Percentiles rank a stretch among this genome's conserved stretches.
Conservation (phyloP, 2,113 vertebrate species). For the Hemiscyllium ocellatum region DNA sequence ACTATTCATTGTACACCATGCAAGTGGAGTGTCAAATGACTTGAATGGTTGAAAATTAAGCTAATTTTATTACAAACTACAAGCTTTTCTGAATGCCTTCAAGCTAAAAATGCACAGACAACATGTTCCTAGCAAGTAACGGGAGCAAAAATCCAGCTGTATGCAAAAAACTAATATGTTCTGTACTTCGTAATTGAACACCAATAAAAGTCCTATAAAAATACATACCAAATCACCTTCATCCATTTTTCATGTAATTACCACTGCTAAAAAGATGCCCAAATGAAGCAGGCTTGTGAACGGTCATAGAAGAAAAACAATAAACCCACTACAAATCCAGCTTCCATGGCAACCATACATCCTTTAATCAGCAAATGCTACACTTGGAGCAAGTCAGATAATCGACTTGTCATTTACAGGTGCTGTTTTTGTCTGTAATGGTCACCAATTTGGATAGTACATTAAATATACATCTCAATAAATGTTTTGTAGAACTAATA, state of each 20-base stretch:
- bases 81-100: neutral
- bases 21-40: neutral
- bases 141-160: neutral
- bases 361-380: neutral
- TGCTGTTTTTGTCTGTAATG: neutral
- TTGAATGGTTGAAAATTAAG: neutral
- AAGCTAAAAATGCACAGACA: neutral
- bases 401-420: neutral
- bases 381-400: neutral
- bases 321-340: neutral
- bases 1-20: neutral
- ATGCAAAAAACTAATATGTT: neutral
- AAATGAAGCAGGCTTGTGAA: neutral
- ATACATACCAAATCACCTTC: neutral
- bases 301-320: neutral
- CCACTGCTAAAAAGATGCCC: neutral
- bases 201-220: neutral
- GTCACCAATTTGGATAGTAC: neutral
- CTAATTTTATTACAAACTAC: neutral
- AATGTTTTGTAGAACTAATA: neutral
- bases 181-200: neutral
- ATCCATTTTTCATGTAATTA: neutral
- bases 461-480: neutral
- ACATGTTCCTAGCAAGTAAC: neutral
- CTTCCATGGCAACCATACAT: neutral